phyloP scores from a whole-genome alignment of 2,888 invertebrate species.

The Dendrolimus houi region DNA sequence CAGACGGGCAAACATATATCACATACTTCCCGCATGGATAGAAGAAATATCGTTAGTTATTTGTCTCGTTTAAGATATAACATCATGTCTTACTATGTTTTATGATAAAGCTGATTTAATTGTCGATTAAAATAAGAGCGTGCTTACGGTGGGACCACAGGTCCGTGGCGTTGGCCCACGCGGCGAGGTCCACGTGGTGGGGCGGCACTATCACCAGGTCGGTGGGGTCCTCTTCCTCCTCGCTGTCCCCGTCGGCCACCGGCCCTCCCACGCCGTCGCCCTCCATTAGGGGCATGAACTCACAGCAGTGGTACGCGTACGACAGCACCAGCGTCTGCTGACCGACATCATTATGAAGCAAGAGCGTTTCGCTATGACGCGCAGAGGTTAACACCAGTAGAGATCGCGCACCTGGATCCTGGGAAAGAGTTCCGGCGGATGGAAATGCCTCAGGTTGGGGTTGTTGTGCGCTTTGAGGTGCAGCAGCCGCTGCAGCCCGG shows the following conservation, averaged over 20 bases:
- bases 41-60: too few species aligned
- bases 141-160: constrained; percentile 89
- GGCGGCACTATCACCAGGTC: constrained; percentile 60
- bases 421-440: constrained; percentile 90
- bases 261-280: constrained; percentile 76
- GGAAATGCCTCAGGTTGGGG: constrained; percentile 90
- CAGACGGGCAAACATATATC: too few species aligned
- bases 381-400: too few species aligned
- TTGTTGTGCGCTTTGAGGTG: constrained; percentile 96
- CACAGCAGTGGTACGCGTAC: constrained; percentile 98
- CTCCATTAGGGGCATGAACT: constrained; percentile 84
- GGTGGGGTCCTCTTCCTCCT: constrained; percentile 45
- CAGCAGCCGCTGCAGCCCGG: constrained; percentile 85
- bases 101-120: too few species aligned
- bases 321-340: constrained; percentile 86
- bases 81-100: too few species aligned
- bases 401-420: constrained; percentile 76
- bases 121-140: background rate
- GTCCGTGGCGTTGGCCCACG: constrained; percentile 89
- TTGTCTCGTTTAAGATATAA: too few species aligned
- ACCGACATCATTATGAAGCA: constrained; percentile 8
- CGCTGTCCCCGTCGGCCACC: constrained; percentile 34
- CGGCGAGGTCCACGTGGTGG: constrained; percentile 71
- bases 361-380: too few species aligned
- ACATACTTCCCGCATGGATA: too few species aligned